These are phyloP conservation scores for Trachemys scripta DNA, from an alignment of 2,113 vertebrate genomes.

Conservation along the genomic window DNA sequence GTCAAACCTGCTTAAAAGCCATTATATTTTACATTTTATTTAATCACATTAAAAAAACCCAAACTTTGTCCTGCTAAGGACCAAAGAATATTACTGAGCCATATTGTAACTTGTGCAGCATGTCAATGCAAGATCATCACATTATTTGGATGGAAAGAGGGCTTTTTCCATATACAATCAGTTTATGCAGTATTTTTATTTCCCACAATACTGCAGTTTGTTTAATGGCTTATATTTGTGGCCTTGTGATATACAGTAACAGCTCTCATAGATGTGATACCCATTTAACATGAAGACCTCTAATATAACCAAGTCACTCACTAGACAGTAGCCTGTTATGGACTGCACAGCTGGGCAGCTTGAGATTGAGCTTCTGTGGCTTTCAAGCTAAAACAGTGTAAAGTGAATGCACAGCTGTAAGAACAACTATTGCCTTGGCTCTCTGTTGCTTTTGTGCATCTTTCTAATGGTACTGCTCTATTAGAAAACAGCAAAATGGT, in stretches of 20 bases:
- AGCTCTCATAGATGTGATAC: background rate
- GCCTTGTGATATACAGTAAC: background rate
- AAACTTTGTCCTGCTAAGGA: background rate
- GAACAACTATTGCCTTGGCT: background rate
- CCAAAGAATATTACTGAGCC: slow-evolving; percentile 4
- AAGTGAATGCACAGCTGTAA: background rate
- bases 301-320: background rate
- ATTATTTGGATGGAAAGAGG: background rate
- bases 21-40: background rate
- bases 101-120: background rate
- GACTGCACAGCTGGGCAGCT: background rate
- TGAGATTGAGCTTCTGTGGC: background rate
- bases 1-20: background rate
- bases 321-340: background rate
- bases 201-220: background rate
- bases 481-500: background rate
- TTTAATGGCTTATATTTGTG: background rate
- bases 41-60: no score
- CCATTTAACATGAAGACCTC: background rate
- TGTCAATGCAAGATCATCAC: slow-evolving; percentile 18
- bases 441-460: background rate
- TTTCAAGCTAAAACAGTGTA: background rate
- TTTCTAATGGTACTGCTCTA: background rate
- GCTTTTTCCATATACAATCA: background rate
- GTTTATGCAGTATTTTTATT: background rate